Percentiles rank a stretch among this genome's conserved stretches.
phyloP scores from a whole-genome alignment of 2,888 invertebrate genomes.

The Drosophila nigritarsus region DNA sequence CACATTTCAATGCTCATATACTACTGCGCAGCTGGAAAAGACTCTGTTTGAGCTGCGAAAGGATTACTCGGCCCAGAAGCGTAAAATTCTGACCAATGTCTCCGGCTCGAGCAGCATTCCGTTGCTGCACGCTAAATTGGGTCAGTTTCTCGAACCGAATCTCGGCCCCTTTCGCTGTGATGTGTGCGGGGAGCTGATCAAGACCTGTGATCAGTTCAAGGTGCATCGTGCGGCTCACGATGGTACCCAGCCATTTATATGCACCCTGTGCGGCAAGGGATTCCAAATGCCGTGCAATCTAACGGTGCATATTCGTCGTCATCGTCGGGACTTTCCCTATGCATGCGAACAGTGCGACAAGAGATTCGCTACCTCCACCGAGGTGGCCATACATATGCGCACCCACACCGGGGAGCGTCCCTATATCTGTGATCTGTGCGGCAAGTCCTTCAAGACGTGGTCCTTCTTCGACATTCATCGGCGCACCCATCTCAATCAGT shows the following conservation, averaged over 20 bases:
- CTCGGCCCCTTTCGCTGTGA: conserved; percentile 80
- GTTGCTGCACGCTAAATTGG: conserved; percentile 67
- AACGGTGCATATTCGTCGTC: conserved; percentile 78
- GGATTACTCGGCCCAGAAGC: conserved; percentile 74
- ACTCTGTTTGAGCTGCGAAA: conserved; percentile 74
- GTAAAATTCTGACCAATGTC: conserved; percentile 60
- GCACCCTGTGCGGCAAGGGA: conserved; percentile 79
- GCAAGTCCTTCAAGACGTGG: conserved; percentile 82
- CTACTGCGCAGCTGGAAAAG: conserved; percentile 74
- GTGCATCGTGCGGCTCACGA: conserved; percentile 77
- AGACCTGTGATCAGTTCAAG: conserved; percentile 81
- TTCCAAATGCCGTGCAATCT: conserved; percentile 80
- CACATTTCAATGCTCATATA: conserved; percentile 51
- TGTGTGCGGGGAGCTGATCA: conserved; percentile 67
- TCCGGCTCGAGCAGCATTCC: conserved; percentile 42
- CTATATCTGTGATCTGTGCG: conserved; percentile 78
- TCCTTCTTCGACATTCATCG: conserved; percentile 81
- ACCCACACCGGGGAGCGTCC: conserved; percentile 81
- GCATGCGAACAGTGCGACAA: conserved; percentile 79
- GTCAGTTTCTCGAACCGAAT: conserved; percentile 68
- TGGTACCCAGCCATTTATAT: conserved; percentile 79
- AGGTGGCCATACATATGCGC: conserved; percentile 81
- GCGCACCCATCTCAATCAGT: conserved; percentile 77
- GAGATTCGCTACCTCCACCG: conserved; percentile 80
- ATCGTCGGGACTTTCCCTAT: conserved; percentile 79